Conservation (phyloP, 2,888 invertebrate species). For the Parthenolecanium corni region DNA sequence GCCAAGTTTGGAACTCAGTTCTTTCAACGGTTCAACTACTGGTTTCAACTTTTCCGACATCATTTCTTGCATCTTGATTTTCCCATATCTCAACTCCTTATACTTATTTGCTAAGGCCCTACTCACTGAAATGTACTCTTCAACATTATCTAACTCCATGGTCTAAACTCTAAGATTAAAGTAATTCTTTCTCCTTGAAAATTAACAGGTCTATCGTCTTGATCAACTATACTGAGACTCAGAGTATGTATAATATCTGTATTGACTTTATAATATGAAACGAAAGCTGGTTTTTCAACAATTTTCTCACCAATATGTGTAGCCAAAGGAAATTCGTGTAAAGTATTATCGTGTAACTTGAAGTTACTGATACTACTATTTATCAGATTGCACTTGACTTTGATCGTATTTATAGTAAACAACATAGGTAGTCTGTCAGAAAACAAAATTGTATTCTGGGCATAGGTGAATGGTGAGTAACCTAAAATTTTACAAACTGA, state of each 20-base stretch:
- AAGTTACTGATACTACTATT: background rate
- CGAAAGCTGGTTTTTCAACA: background rate
- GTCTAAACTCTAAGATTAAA: background rate
- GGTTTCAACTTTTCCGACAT: too few relatives aligned
- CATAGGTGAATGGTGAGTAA: background rate
- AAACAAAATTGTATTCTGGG: background rate
- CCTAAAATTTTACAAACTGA: too few relatives aligned
- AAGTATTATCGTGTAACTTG: background rate
- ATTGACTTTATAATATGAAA: background rate
- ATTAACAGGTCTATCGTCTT: background rate
- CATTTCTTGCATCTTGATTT: too few relatives aligned
- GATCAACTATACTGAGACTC: background rate
- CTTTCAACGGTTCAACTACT: too few relatives aligned
- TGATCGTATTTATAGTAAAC: background rate
- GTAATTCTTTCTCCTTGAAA: background rate
- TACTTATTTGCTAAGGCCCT: too few relatives aligned
- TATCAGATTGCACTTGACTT: slow-evolving; percentile 1
- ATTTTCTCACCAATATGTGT: background rate
- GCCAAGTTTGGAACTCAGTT: too few relatives aligned
- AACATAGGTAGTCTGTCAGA: background rate
- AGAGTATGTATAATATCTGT: background rate
- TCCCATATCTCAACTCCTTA: too few relatives aligned
- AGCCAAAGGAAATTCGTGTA: background rate
- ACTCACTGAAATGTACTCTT: too few relatives aligned
- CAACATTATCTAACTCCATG: too few relatives aligned